Evolutionary conservation across 2,113 vertebrate genomes (phyloP).

Genomic region (Pardalotus punctatus): DNA sequence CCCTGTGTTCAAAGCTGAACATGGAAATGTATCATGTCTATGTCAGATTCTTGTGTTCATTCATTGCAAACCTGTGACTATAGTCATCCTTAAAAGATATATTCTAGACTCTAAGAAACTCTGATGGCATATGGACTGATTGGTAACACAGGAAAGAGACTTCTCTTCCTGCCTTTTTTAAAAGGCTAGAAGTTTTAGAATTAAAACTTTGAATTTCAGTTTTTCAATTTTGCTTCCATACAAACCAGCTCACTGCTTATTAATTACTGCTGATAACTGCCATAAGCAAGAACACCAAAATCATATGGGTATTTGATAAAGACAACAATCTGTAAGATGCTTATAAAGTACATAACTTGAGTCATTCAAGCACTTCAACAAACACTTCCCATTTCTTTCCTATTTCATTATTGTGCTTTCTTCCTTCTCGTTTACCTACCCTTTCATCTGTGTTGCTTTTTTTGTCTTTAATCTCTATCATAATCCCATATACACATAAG

Average conservation of each 20-base stretch:
- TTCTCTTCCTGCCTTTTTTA: neutral
- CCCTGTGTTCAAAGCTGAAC: neutral
- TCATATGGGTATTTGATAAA: neutral
- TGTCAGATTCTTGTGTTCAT: neutral
- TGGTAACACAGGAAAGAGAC: neutral
- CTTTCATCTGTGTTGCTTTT: neutral
- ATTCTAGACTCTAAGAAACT: neutral
- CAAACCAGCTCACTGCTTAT: neutral
- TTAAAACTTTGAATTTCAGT: neutral
- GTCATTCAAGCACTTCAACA: neutral
- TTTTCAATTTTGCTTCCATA: neutral
- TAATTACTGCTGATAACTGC: neutral
- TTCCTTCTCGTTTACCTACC: neutral
- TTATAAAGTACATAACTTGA: neutral
- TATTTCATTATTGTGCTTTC: neutral
- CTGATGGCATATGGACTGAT: neutral
- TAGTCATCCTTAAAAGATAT: neutral
- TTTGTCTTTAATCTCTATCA: neutral
- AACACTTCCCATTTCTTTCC: neutral
- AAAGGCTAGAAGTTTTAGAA: neutral
- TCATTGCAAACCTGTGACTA: neutral
- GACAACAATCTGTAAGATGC: neutral
- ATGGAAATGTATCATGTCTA: neutral
- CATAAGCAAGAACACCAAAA: neutral
- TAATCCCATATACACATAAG: neutral